Percentiles rank a stretch among this genome's conserved stretches.
phyloP scores from a whole-genome alignment of 1,140 invertebrate species.

The Platyscapa corneri region DNA sequence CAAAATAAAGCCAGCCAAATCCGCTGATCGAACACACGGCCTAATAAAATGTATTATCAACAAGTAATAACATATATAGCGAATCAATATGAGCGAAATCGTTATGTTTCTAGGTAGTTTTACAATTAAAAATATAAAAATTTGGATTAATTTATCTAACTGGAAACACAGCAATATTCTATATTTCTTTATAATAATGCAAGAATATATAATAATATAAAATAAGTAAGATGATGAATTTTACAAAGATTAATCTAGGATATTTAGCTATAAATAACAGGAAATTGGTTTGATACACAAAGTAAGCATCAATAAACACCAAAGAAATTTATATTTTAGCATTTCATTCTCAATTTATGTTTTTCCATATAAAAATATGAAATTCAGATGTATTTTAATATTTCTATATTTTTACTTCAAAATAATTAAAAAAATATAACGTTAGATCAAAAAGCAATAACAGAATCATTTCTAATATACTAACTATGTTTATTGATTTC shows the following conservation, averaged over 20 bases:
- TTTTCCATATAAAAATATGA: not conserved
- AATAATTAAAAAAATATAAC: not conserved
- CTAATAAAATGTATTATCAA: slow-evolving; percentile 22
- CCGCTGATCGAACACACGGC: slow-evolving; percentile 42
- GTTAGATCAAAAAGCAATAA: not conserved
- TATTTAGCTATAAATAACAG: slow-evolving; percentile 25
- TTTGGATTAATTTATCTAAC: not conserved
- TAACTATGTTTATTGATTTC: slow-evolving; percentile 32
- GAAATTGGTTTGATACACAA: slow-evolving; percentile 27
- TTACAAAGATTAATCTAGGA: not conserved
- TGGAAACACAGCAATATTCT: slow-evolving; percentile 24
- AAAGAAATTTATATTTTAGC: slow-evolving; percentile 4
- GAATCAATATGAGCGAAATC: slow-evolving; percentile 22
- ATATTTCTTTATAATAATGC: slow-evolving; percentile 27
- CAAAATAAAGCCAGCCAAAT: slow-evolving; percentile 30
- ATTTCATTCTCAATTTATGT: slow-evolving; percentile 25
- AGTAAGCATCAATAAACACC: slow-evolving; percentile 31
- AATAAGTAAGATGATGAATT: not conserved
- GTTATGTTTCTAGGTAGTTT: slow-evolving; percentile 13
- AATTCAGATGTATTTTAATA: not conserved
- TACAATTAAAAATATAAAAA: not conserved
- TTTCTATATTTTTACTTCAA: not conserved
- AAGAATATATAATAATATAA: slow-evolving; percentile 29
- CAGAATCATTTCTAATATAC: slow-evolving; percentile 30
- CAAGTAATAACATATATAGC: slow-evolving; percentile 47